A percentile compares a stretch with the other conserved stretches of the same genome.
Conservation (phyloP, 37 sponge, comb jelly and placozoan species). For the Crambe crambe region DNA sequence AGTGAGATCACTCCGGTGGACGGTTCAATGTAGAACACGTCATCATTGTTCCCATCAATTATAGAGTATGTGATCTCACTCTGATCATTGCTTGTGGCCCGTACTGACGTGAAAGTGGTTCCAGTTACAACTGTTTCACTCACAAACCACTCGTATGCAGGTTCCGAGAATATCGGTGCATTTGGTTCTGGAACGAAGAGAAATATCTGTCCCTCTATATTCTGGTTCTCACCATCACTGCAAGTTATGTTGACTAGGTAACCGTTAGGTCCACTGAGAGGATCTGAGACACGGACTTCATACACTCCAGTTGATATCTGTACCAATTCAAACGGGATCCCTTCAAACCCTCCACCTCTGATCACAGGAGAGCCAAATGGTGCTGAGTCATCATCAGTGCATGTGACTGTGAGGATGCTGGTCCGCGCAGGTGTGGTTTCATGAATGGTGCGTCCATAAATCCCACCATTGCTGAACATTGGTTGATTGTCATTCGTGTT, state of each 20-base stretch:
- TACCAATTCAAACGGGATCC: conserved; percentile 39
- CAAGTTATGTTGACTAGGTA: conserved; percentile 61
- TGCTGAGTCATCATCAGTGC: conserved; percentile 53
- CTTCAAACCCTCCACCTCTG: not conserved
- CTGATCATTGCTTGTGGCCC: conserved; percentile 43
- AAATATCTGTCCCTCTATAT: conserved; percentile 38
- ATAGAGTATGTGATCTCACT: conserved; percentile 46
- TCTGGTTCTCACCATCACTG: conserved; percentile 27
- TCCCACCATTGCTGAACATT: conserved; percentile 44
- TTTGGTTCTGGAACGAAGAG: conserved; percentile 58
- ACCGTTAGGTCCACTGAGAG: conserved; percentile 14
- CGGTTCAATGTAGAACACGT: conserved; percentile 55
- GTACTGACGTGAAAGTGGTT: conserved; percentile 13
- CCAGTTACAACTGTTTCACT: conserved; percentile 37
- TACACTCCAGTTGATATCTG: not conserved
- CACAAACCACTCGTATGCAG: conserved; percentile 60
- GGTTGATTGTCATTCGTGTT: conserved; percentile 74
- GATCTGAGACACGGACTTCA: conserved; percentile 36
- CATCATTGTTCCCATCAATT: conserved; percentile 47
- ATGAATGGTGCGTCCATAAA: conserved; percentile 60
- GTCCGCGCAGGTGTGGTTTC: conserved; percentile 42
- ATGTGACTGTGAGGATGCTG: conserved; percentile 40
- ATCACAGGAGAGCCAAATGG: conserved; percentile 35
- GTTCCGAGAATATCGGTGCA: conserved; percentile 54
- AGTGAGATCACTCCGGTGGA: conserved; percentile 46